phyloP scores from a whole-genome alignment of 1,140 invertebrate species.

The Trichonephila clavipes region DNA sequence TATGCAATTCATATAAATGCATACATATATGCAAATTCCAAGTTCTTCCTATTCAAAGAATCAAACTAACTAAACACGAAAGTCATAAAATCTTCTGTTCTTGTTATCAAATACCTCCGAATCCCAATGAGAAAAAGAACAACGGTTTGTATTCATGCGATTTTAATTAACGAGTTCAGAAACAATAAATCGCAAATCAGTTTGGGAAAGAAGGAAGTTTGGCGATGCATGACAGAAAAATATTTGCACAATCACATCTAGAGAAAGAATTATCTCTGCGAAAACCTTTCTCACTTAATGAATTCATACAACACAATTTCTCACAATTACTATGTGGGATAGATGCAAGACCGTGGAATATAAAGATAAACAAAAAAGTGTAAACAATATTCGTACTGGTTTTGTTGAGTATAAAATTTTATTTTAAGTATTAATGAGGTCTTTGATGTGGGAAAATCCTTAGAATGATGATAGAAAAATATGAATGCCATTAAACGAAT shows the following conservation, averaged over 20 bases:
- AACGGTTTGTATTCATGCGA: neutral
- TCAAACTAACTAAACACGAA: too few relatives aligned
- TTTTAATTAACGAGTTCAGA: neutral
- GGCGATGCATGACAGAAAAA: neutral
- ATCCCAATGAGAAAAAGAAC: neutral
- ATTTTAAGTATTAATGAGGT: too few relatives aligned
- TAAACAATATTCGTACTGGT: too few relatives aligned
- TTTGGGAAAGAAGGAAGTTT: neutral
- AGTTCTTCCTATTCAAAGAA: too few relatives aligned
- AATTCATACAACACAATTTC: neutral
- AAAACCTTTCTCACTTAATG: neutral
- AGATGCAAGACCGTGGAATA: neutral
- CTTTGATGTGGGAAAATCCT: too few relatives aligned
- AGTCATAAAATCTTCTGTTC: too few relatives aligned
- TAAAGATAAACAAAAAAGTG: neutral
- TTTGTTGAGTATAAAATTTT: too few relatives aligned
- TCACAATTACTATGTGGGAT: neutral
- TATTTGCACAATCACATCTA: neutral
- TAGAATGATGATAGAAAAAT: too few relatives aligned
- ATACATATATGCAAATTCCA: too few relatives aligned
- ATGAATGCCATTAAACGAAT: too few relatives aligned
- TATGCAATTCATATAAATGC: too few relatives aligned
- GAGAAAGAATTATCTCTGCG: neutral
- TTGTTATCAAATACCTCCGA: too few relatives aligned
- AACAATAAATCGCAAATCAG: conserved; percentile 4